These are phyloP conservation scores for Philhelius pedissequus DNA, from an alignment of 2,888 invertebrate species.

Conservation along the genomic window DNA sequence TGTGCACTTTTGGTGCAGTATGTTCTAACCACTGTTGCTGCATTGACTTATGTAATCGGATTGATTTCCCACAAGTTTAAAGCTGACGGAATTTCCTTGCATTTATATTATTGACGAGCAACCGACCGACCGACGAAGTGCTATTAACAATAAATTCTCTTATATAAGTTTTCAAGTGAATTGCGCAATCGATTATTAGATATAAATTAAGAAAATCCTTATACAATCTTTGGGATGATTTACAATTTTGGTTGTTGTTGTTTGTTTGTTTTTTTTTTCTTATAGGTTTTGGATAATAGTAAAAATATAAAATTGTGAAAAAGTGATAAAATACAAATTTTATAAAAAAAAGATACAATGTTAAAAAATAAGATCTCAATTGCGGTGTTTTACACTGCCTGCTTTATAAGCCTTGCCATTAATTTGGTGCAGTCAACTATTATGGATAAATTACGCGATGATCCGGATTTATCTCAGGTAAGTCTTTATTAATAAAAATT, in stretches of 20 bases:
- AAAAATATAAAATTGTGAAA: slow-evolving; percentile 13
- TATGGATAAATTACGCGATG: slow-evolving; percentile 83
- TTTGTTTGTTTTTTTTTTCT: slow-evolving; percentile 11
- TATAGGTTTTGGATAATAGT: slow-evolving; percentile 43
- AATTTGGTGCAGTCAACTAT: slow-evolving; percentile 79
- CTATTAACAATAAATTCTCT: slow-evolving; percentile 48
- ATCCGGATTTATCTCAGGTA: slow-evolving; percentile 86
- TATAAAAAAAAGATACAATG: slow-evolving; percentile 39
- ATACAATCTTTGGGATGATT: slow-evolving; percentile 34
- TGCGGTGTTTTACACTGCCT: slow-evolving; percentile 56
- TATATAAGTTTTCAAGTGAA: slow-evolving; percentile 57
- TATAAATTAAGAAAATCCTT: slow-evolving; percentile 19
- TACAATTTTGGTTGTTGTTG: neutral
- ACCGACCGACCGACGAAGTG: too few species aligned
- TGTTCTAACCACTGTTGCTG: slow-evolving; percentile 52
- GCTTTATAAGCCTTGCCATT: slow-evolving; percentile 50
- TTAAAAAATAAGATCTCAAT: slow-evolving; percentile 34
- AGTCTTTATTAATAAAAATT: slow-evolving; percentile 69
- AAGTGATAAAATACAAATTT: slow-evolving; percentile 22
- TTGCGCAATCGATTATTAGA: slow-evolving; percentile 59
- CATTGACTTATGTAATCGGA: slow-evolving; percentile 63
- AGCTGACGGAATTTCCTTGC: slow-evolving; percentile 43
- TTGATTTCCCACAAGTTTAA: slow-evolving; percentile 36
- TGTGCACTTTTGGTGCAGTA: slow-evolving; percentile 63
- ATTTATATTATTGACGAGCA: neutral